Base-by-base conservation (phyloP, 1,140 invertebrate species). In the Caenorhabditis remanei region DNA sequence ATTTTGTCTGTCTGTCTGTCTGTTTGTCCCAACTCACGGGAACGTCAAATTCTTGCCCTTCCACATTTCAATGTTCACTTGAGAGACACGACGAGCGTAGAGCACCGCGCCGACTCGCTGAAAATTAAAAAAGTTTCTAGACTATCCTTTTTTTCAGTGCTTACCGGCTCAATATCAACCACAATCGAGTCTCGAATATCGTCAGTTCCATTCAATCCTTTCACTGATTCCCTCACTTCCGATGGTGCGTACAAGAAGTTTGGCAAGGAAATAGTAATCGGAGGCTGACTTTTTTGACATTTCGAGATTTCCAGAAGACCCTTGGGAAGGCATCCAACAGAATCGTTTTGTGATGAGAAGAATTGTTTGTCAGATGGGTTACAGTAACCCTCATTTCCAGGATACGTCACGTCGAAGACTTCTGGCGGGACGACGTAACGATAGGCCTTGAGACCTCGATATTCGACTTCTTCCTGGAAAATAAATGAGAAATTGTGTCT, bases 111-210 rank as follows among this genome's bases (percentile, higher is more conserved):
- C 89, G 19, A 87, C 67, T 56, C 90, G 65, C 87, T 87, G 67
- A 67, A 87, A 87, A 41, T 2, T 43, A n/a, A 19, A n/a, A n/a
- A n/a, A 75, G 4, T 83, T 55, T 13, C 4, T 19, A 83, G 32
- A 1, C 21, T 16, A 19, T 21, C 56, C 56, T 8, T 5, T 8
- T 0, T n/a, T n/a, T n/a, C 16, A 5, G 19, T n/a, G 8, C 56
- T 58, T n/a, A 87, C 84, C 48, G 90, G 91, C 63, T 92, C 90
- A 65, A 92, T 87, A 87, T 92, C 90, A 13, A 92, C 84, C 24
- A 82, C 83, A 21, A 92, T 90, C 50, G 92, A 88, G 75, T 92
- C 91, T 43, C 85, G 43, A 6, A 86, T 87, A 14, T 82, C 75
- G 41, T 90, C 82, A 13, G 92, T 89, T 43, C 87, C 71, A 21